Evolutionary conservation across 2,113 vertebrate species (phyloP).

Genomic region (Nerophis ophidion): DNA sequence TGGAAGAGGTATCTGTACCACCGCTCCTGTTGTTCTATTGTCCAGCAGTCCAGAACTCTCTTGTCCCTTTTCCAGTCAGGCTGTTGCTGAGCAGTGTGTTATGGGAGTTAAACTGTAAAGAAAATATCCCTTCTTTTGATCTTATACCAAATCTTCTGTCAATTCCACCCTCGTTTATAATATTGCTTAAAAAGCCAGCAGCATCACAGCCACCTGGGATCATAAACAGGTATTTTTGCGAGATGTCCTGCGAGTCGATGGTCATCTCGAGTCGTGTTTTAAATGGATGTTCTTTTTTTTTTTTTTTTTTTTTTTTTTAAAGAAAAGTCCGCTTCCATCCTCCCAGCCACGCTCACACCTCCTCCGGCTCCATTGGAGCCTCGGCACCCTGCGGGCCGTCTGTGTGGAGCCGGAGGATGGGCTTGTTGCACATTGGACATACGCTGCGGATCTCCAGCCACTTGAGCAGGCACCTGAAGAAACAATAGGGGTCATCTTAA

Average conservation of each 20-base stretch:
- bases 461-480: constrained; percentile 75
- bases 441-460: constrained; percentile 81
- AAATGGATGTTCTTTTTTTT: constrained; percentile 36
- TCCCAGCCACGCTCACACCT: constrained; percentile 58
- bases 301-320: constrained; percentile 33
- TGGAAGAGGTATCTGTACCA: constrained; percentile 58
- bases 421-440: constrained; percentile 80
- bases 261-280: constrained; percentile 43
- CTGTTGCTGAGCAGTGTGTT: constrained; percentile 49
- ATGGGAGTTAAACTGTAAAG: constrained; percentile 52
- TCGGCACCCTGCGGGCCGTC: constrained; percentile 65
- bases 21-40: constrained; percentile 43
- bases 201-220: constrained; percentile 37
- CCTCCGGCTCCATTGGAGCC: constrained; percentile 71
- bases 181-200: constrained; percentile 39
- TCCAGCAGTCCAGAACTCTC: constrained; percentile 56
- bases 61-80: constrained; percentile 34
- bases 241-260: constrained; percentile 52
- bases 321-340: constrained; percentile 9
- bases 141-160: constrained; percentile 38
- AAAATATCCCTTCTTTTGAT: constrained; percentile 33
- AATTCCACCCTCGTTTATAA: constrained; percentile 27
- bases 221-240: constrained; percentile 47
- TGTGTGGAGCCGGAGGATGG: constrained; percentile 71
- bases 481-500: neutral